Evolutionary conservation across 2,797 vertebrate species (phyloP).

Genomic region (Hydrolagus colliei): DNA sequence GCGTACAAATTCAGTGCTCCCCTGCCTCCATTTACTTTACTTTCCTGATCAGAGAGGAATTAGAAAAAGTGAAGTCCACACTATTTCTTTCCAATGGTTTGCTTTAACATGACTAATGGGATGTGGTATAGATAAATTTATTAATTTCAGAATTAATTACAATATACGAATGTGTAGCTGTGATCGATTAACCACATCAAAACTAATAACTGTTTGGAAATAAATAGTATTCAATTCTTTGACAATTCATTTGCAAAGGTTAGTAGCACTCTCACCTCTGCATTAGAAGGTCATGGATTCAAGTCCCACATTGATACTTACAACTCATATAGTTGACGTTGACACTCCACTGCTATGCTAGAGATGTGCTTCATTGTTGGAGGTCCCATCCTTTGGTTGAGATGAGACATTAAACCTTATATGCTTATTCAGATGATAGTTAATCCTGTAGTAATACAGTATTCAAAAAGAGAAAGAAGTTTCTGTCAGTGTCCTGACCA

Average conservation of each 20-base stretch:
- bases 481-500: too few relatives aligned
- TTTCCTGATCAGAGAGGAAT: constrained; percentile 15
- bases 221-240: not conserved
- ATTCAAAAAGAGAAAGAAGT: too few relatives aligned
- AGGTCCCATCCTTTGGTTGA: too few relatives aligned
- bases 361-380: too few relatives aligned
- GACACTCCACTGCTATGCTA: too few relatives aligned
- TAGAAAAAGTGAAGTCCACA: not conserved
- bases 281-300: too few relatives aligned
- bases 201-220: not conserved
- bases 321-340: too few relatives aligned
- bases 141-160: not conserved
- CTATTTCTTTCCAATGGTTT: constrained; percentile 20
- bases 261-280: too few relatives aligned
- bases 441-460: too few relatives aligned
- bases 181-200: not conserved
- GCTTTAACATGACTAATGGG: not conserved
- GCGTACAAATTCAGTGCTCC: constrained; percentile 7
- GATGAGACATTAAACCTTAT: too few relatives aligned
- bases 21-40: not conserved
- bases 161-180: not conserved
- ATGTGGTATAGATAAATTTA: not conserved
- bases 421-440: too few relatives aligned
- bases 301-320: too few relatives aligned
- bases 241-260: not conserved